A percentile compares a stretch with the other conserved stretches of the same genome.
phyloP scores from a whole-genome alignment of 2,888 invertebrate genomes.

The Erpobdella octoculata region DNA sequence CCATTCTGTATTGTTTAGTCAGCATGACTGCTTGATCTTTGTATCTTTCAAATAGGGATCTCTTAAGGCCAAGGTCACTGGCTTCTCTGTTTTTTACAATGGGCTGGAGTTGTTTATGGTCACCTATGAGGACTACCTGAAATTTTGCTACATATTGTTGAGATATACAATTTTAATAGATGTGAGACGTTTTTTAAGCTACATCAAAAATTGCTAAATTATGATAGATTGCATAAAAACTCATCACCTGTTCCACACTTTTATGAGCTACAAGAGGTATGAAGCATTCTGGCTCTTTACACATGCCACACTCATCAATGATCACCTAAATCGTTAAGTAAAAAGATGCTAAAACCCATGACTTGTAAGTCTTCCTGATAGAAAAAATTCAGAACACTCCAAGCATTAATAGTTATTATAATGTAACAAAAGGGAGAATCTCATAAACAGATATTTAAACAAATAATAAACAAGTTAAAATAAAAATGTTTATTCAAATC shows the following conservation, averaged over 20 bases:
- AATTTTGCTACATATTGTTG: too few species aligned
- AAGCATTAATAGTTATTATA: too few species aligned
- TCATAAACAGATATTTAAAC: too few species aligned
- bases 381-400: too few species aligned
- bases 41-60: constrained; percentile 42
- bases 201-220: too few species aligned
- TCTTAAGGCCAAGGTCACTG: constrained; percentile 40
- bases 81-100: constrained; percentile 41
- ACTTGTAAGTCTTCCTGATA: too few species aligned
- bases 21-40: constrained; percentile 38
- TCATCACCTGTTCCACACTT: neutral
- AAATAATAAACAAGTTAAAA: too few species aligned
- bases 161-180: too few species aligned
- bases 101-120: constrained; percentile 47
- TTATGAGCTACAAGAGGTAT: constrained; percentile 46
- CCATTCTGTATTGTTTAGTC: constrained; percentile 44
- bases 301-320: constrained; percentile 46
- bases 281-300: constrained; percentile 45
- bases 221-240: too few species aligned
- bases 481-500: too few species aligned
- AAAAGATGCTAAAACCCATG: neutral
- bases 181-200: too few species aligned
- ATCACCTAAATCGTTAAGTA: constrained; percentile 41
- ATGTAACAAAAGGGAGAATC: too few species aligned
- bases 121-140: constrained; percentile 44